Evolutionary conservation across 2,797 vertebrate genomes (phyloP).

Genomic region (Sebastes nivosus): DNA sequence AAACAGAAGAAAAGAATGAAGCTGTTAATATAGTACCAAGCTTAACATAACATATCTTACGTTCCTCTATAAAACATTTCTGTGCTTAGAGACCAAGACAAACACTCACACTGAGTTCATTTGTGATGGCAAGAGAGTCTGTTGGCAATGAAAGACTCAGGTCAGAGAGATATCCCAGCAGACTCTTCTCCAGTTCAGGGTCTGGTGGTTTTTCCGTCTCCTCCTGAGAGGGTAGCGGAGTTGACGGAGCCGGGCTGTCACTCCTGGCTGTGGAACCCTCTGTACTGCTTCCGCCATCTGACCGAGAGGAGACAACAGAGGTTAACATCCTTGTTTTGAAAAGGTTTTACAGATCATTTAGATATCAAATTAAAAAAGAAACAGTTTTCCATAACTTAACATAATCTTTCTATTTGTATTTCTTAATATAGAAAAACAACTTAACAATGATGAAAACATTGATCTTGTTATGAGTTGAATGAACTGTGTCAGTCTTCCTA

Average conservation of each 20-base stretch:
- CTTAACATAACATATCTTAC: neutral
- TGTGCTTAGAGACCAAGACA: neutral
- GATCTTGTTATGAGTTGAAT: no score
- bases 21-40: neutral
- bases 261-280: slow-evolving; percentile 85
- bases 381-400: neutral
- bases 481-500: neutral
- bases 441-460: neutral
- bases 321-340: neutral
- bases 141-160: slow-evolving; percentile 87
- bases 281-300: slow-evolving; percentile 82
- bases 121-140: slow-evolving; percentile 89
- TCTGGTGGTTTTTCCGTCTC: slow-evolving; percentile 87
- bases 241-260: slow-evolving; percentile 87
- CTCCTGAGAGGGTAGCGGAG: slow-evolving; percentile 71
- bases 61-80: neutral
- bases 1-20: neutral
- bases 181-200: slow-evolving; percentile 89
- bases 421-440: neutral
- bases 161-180: slow-evolving; percentile 91
- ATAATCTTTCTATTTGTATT: neutral
- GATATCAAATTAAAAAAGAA: neutral
- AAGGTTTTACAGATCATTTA: neutral
- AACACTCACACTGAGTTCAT: slow-evolving; percentile 87
- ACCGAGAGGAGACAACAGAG: neutral